A percentile compares a stretch with the other conserved stretches of the same genome.
Evolutionary conservation across 2,888 invertebrate species (phyloP).

Genomic region (Cordilura impudica): DNA sequence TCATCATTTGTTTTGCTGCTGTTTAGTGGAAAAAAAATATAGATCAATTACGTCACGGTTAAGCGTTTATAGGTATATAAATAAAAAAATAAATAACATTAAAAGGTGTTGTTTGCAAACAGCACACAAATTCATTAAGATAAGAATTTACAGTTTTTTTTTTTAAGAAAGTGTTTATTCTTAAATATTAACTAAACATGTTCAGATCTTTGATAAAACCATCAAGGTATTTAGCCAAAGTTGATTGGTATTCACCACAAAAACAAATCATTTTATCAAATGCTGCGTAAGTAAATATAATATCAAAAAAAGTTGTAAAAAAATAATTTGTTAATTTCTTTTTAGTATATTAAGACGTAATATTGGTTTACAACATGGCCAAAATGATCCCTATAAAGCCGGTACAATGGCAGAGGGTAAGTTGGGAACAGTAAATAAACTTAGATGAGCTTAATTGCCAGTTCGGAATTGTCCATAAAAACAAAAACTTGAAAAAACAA

Average conservation of each 20-base stretch:
- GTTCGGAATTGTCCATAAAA: too few relatives aligned
- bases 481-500: too few relatives aligned
- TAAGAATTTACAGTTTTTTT: constrained; percentile 19
- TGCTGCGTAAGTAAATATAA: constrained; percentile 18
- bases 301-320: neutral
- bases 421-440: too few relatives aligned
- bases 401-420: constrained; percentile 62
- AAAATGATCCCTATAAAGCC: constrained; percentile 47
- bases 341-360: constrained; percentile 36
- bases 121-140: neutral
- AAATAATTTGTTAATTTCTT: neutral
- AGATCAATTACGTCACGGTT: constrained; percentile 45
- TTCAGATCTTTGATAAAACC: constrained; percentile 31
- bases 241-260: constrained; percentile 1
- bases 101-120: constrained; percentile 25
- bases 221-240: neutral
- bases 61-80: constrained; percentile 17
- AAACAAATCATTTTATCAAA: neutral
- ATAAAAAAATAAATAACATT: neutral
- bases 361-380: constrained; percentile 49
- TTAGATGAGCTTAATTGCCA: too few relatives aligned
- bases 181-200: constrained; percentile 30
- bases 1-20: constrained; percentile 27
- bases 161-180: constrained; percentile 8
- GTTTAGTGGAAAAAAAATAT: constrained; percentile 4